Evolutionary conservation across 2,888 invertebrate species (phyloP).

Genomic region (Strigamia maritima): DNA sequence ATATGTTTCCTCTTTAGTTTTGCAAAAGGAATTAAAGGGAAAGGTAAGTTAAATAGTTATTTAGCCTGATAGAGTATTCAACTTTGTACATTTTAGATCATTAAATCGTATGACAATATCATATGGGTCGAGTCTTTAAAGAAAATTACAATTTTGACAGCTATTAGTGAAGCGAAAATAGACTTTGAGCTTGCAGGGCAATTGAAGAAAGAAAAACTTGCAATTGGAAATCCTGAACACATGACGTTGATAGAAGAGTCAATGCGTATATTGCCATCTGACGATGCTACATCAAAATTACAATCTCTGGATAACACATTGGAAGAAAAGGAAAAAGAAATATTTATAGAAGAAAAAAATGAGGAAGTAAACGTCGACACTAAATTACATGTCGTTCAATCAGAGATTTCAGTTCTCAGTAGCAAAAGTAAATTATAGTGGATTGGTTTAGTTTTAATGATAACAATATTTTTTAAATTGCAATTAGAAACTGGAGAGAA

Average conservation of each 20-base stretch:
- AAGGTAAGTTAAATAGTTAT: neutral
- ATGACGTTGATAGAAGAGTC: neutral
- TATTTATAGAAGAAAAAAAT: too few species aligned
- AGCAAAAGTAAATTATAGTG: too few species aligned
- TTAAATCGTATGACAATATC: slow-evolving; percentile 61
- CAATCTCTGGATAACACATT: too few species aligned
- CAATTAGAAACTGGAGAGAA: too few species aligned
- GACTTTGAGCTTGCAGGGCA: neutral
- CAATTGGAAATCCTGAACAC: neutral
- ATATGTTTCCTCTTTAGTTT: slow-evolving; percentile 48
- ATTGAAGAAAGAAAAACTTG: neutral
- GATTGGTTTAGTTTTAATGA: too few species aligned
- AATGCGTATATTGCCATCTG: neutral
- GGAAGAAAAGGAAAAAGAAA: too few species aligned
- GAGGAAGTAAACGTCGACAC: too few species aligned
- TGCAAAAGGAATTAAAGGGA: neutral
- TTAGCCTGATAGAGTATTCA: neutral
- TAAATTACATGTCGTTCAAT: too few species aligned
- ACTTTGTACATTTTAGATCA: slow-evolving; percentile 55
- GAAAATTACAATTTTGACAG: neutral
- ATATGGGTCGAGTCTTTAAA: slow-evolving; percentile 66
- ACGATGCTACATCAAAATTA: neutral
- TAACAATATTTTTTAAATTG: too few species aligned
- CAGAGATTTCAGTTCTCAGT: too few species aligned
- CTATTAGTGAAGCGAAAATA: neutral